Evolutionary conservation across 2,888 invertebrate species (phyloP).

Genomic region (Ametastegia equiseti): DNA sequence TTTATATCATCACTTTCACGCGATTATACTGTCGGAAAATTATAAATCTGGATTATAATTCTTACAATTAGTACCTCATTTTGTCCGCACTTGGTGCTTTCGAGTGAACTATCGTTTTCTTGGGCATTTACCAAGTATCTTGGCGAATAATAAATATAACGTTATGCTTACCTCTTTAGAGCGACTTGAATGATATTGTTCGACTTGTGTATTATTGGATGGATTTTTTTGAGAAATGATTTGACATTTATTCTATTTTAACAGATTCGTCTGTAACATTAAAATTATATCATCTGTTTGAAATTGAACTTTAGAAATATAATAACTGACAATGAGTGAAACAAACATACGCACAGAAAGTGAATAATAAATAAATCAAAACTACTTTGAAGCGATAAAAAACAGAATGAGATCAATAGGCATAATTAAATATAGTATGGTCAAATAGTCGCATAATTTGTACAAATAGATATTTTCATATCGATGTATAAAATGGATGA

Average conservation of each 20-base stretch:
- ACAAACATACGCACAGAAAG: too few species aligned
- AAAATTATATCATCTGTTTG: too few species aligned
- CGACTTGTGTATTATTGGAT: not conserved
- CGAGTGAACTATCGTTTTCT: not conserved
- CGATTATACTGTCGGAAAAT: not conserved
- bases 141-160: conserved; percentile 12
- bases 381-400: too few species aligned
- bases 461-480: not conserved
- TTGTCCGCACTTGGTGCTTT: conserved; percentile 20
- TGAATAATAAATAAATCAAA: too few species aligned
- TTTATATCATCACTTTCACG: conserved; percentile 10
- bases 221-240: not conserved
- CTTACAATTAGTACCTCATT: not conserved
- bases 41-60: not conserved
- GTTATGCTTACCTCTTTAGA: not conserved
- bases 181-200: not conserved
- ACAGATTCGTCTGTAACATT: too few species aligned
- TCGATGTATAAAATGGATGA: not conserved
- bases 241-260: too few species aligned
- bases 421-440: too few species aligned
- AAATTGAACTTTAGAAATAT: too few species aligned
- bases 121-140: not conserved
- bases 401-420: too few species aligned
- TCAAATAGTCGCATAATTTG: too few species aligned
- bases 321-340: too few species aligned